Evolutionary conservation across 2,797 vertebrate species (phyloP), one percentile per base, ranked within the genome.

Genomic region (Acomys russatus): DNA sequence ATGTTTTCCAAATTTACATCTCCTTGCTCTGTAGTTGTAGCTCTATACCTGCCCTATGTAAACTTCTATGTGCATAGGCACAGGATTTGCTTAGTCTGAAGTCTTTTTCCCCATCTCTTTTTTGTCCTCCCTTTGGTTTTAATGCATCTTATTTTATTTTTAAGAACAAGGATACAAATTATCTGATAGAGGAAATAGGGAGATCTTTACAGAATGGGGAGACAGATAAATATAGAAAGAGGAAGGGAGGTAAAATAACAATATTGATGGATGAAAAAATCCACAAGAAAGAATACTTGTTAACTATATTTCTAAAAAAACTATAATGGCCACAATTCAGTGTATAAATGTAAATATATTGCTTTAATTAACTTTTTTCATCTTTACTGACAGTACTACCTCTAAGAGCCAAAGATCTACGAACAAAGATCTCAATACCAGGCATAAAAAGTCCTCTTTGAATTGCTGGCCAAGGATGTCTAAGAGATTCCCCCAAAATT

Each of bases 1-100:
- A 54, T 35, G 12, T 3, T 76, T 94, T 80, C 11, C 2, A 95
- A 90, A 92, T 56, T 71, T 22, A 66, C 33, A 88, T 97, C 14
- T 82, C 6, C 25, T 54, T 76, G 18, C 1, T 71, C n/a, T 25
- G 44, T 8, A 70, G 2, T 17, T 61, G 61, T 12, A 94, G 71
- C 38, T 66, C 8, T 49, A 44, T 14, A 25, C 33, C 3, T 2
- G 3, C 38, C 6, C 73, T 80, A 92, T 74, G 90, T 33, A 92
- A 33, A 59, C 10, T 25, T 6, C 22, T 70, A 7, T 54, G 9
- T 61, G 0, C 28, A 4, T 38, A 22, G 9, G 1, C 30, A 76
- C 9, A 59, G 7, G 25, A 25, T 93, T 84, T 91, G 8, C 63
- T 12, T 30, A 18, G 2, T 76, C 1, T n/a, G 7, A 76, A 10